Conservation (phyloP, 2,888 invertebrate genomes). For the Therioaphis trifolii region DNA sequence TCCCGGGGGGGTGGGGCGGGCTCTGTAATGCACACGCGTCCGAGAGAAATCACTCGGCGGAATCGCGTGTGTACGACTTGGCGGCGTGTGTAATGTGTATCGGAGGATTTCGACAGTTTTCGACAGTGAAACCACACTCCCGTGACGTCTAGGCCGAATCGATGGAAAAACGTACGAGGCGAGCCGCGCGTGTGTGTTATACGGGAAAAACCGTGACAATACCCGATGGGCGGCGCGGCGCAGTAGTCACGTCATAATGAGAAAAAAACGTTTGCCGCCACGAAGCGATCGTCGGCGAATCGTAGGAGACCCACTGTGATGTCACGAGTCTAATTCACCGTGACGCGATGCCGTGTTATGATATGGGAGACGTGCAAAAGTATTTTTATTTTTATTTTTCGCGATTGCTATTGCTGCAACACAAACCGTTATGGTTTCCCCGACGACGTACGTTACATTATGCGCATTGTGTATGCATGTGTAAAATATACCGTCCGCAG, state of each 20-base stretch:
- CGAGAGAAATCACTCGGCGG: too few species aligned
- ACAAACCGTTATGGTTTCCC: conserved; percentile 39
- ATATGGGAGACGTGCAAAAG: conserved; percentile 16
- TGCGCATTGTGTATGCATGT: background rate
- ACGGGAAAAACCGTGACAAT: conserved; percentile 2
- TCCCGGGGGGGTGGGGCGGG: too few species aligned
- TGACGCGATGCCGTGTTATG: background rate
- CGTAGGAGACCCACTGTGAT: background rate
- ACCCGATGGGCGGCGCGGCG: background rate
- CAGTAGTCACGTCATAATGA: background rate
- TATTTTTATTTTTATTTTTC: conserved; percentile 9
- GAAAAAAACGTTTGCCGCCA: background rate
- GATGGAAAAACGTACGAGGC: background rate
- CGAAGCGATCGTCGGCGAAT: conserved; percentile 17
- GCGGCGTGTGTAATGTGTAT: too few species aligned
- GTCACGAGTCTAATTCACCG: conserved; percentile 16
- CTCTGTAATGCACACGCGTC: too few species aligned
- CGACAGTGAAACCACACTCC: background rate
- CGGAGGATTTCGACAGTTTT: conserved; percentile 1
- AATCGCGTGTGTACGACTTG: too few species aligned
- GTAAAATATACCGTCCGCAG: background rate
- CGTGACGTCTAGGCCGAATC: background rate
- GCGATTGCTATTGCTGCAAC: conserved; percentile 16
- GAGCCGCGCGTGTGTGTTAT: background rate
- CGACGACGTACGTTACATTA: background rate